Base-by-base conservation (phyloP, 2,888 invertebrate species). In the Crematogaster levior region DNA sequence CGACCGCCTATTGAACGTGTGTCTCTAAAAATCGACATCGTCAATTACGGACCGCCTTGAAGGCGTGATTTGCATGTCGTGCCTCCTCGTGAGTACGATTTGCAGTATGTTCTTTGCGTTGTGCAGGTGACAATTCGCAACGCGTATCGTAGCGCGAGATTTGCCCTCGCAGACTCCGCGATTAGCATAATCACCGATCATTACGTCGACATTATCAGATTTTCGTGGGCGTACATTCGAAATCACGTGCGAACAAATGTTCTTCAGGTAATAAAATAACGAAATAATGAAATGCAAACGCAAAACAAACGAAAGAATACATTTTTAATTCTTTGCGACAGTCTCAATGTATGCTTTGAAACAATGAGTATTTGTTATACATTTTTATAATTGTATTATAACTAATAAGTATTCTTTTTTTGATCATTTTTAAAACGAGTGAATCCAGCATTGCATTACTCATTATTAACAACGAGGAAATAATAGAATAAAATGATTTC, bases 121-220 rank as follows among this genome's bases (percentile, higher is more conserved):
- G 73, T 85, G 87, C 88, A 89, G 88, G 90, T 91, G 90, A 89
- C 91, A 90, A 89, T 91, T 87, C 90, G 82, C 83, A 81, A 79
- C 74, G 84, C 81, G 84, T 84, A 87, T 90, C 89, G 87, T 87
- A 86, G 86, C 73, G 66, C 82, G 75, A 85, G 86, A 89, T 86
- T 89, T 86, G 85, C 85, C 85, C 75, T 88, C 82, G 73, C 80
- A 48, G 15, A 51, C 63, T 48, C 24, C 34, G 46, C 40, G 40
- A 91, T 91, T 90, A 91, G 82, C 91, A 91, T 91, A 91, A 91
- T 91, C 86, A 83, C 77, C 83, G 88, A 89, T 89, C 88, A 89
- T 90, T 90, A 89, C 82, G 74, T 48, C 80, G 72, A 66, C 84
- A 84, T 88, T 75, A 83, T 82, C 82, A 84, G 87, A 90, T 90